Evolutionary conservation across 2,113 vertebrate genomes (phyloP).

Genomic region (Neomonachus schauinslandi): DNA sequence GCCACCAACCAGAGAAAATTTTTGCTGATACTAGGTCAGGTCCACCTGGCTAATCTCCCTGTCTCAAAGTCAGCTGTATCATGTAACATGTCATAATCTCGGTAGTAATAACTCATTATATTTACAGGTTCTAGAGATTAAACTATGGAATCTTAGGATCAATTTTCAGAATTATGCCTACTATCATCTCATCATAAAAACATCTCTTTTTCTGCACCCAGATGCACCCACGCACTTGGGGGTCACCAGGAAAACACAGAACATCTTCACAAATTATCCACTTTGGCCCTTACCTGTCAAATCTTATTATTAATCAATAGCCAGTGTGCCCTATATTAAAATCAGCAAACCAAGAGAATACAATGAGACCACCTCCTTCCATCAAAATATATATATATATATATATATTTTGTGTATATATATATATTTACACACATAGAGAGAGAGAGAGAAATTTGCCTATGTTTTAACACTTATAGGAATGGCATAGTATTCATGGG

Average conservation of each 20-base stretch:
- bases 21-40: not conserved
- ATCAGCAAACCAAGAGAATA: not conserved
- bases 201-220: not conserved
- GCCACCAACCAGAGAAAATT: not conserved
- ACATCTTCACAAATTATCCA: not conserved
- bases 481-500: not conserved
- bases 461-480: not conserved
- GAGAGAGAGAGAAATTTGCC: not conserved
- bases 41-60: not conserved
- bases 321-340: not conserved
- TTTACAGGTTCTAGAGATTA: not conserved
- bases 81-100: not conserved
- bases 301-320: slow-evolving; percentile 8
- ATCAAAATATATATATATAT: not conserved
- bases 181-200: not conserved
- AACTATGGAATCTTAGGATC: not conserved
- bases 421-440: not conserved
- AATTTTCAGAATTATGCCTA: slow-evolving; percentile 8
- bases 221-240: not conserved
- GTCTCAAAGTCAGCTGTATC: not conserved
- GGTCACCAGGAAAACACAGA: not conserved
- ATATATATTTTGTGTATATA: not conserved
- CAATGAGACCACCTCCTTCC: not conserved
- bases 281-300: not conserved
- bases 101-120: not conserved